Evolutionary conservation across 2,113 vertebrate genomes (phyloP), one percentile per base, ranked within the genome.

Genomic region (Sprattus sprattus): DNA sequence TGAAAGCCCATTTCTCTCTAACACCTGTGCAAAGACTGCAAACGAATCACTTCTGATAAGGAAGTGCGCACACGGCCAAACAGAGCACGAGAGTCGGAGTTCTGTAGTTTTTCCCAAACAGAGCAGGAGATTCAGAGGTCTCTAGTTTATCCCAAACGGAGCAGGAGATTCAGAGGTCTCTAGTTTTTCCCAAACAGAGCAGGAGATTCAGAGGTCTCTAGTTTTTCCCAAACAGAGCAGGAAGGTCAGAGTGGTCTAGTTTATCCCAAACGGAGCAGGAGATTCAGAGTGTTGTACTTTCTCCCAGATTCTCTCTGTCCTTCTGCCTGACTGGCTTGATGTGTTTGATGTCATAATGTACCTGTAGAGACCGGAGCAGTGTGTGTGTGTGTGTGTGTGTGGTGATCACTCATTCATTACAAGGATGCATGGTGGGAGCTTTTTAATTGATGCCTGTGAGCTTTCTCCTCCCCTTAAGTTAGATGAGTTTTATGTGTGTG

Each of bases 381-480:
- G n/a, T 88, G n/a, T n/a, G n/a, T n/a, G n/a, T n/a, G n/a, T n/a
- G n/a, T n/a, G n/a, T n/a, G n/a, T 92, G 93, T 91, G 91, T 88
- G 91, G 86, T 90, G 84, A 15, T 85, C n/a, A 67, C 80, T 83
- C 46, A 5, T 60, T 94, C 90, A 87, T 94, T 94, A 93, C 92
- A 91, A 88, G 85, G 0, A 45, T 88, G 87, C 92, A 91, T 86
- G 84, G 86, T 91, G 93, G 91, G 90, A 93, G 85, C 89, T 90
- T 90, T 94, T 92, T 94, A 91, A 93, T 89, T 92, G 93, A 91
- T 92, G 93, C 94, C 93, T 93, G 89, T 86, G 94, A 94, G 93
- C 94, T 90, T 94, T 93, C 87, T 82, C 83, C 81, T 86, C 86
- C 89, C 81, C 88, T 87, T 91, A 92, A 90, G 81, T 86, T 89